Base-by-base conservation (phyloP, 2,797 vertebrate species). In the Phyllotis vaccarum region DNA sequence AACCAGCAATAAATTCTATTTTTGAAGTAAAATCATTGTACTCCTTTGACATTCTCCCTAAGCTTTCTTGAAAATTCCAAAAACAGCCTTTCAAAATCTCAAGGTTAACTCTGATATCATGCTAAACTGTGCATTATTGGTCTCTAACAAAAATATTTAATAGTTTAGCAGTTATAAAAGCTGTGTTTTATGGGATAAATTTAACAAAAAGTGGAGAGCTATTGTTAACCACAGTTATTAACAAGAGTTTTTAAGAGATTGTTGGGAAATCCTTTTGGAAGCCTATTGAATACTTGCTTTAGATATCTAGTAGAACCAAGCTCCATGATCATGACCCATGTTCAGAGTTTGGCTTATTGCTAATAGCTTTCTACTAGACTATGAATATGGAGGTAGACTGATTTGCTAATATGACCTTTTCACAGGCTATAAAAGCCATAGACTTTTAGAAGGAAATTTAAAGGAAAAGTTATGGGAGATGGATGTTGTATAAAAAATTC, bases 181-280 rank as follows among this genome's bases (percentile, higher is more conserved):
- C 21, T 88, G 17, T 64, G 7, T 58, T 56, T 75, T 81, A 60
- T 46, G 83, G 13, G 5, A 43, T 80, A 81, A 89, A 70, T 16
- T 68, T 89, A 89, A 43, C 43, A 87, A 88, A 75, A 87, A 79
- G 0, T 10, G 13, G n/a, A 86, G 52, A 92, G 74, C 40, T 46
- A 27, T 56, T 88, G 90, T 90, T 90, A 96, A 75, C 56, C 8
- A 4, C 9, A 74, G 85, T 31, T 68, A 19, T 83, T 86, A 76
- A 52, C 54, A 22, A 21, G 74, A 43, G 17, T 56, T 74, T 70
- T 60, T 19, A 62, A 89, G 11, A 7, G 37, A 49, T 58, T 52
- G 43, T 27, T 34, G 60, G 76, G 89, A 87, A 22, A 72, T 40
- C 19, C 5, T 31, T 85, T 90, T 40, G 43, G 72, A 92, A 75